phyloP scores from a whole-genome alignment of 2,888 invertebrate species.

The Electrophaes corylata region DNA sequence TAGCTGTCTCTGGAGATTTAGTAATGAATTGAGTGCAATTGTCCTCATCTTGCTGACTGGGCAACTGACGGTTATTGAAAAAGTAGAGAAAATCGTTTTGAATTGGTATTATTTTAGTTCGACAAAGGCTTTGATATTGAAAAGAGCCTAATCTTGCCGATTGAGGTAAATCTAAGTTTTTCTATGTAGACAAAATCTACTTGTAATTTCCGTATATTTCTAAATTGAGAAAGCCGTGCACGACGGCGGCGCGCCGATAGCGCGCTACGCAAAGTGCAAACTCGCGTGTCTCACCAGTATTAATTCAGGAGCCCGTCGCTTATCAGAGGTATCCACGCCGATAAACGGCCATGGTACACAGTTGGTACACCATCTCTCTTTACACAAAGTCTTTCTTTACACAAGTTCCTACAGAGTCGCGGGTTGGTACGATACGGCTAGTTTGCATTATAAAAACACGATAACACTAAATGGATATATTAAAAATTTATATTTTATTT shows the following conservation, averaged over 20 bases:
- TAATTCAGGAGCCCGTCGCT: constrained; percentile 61
- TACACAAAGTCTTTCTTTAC: too few relatives aligned
- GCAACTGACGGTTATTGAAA: not conserved
- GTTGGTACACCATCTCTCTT: not conserved
- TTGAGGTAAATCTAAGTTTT: too few relatives aligned
- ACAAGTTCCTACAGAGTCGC: too few relatives aligned
- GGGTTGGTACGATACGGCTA: too few relatives aligned
- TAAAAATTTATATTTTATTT: too few relatives aligned
- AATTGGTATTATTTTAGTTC: too few relatives aligned
- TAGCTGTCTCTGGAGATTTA: constrained; percentile 14
- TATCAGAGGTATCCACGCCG: constrained; percentile 64
- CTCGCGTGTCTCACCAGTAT: constrained; percentile 67
- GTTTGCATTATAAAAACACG: too few relatives aligned
- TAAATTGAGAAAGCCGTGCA: not conserved
- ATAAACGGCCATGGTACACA: not conserved
- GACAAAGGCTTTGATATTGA: too few relatives aligned
- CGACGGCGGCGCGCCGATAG: constrained; percentile 31
- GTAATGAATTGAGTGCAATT: constrained; percentile 4
- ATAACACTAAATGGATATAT: too few relatives aligned
- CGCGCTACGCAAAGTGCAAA: constrained; percentile 55
- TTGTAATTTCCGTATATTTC: not conserved
- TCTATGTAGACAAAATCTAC: too few relatives aligned
- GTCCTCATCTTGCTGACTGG: not conserved
- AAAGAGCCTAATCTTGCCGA: too few relatives aligned
- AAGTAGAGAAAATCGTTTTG: too few relatives aligned